These are phyloP conservation scores for Orthosia cruda DNA, from an alignment of 2,888 invertebrate species.

Conservation along the genomic window DNA sequence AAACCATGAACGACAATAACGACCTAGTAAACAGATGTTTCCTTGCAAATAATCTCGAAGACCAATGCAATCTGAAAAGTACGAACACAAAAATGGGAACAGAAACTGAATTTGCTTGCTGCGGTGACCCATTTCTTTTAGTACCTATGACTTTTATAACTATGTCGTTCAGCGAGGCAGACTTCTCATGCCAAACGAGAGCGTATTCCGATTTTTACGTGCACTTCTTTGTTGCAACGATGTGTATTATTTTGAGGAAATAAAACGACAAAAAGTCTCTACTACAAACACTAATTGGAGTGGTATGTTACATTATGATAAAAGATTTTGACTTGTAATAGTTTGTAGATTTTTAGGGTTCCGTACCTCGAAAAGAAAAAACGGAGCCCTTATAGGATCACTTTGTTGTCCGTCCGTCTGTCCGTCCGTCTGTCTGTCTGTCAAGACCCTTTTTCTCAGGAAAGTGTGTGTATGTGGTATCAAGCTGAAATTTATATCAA, in stretches of 20 bases:
- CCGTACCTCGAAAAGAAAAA: too few relatives aligned
- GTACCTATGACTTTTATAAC: constrained; percentile 36
- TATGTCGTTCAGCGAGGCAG: constrained; percentile 28
- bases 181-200: constrained; percentile 11
- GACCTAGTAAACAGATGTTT: background rate
- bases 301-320: too few relatives aligned
- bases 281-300: too few relatives aligned
- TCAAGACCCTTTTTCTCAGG: too few relatives aligned
- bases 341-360: too few relatives aligned
- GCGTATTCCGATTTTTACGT: constrained; percentile 14
- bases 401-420: too few relatives aligned
- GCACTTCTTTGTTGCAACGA: constrained; percentile 10
- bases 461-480: too few relatives aligned
- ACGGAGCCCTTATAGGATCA: too few relatives aligned
- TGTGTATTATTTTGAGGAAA: constrained; percentile 6
- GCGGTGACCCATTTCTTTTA: constrained; percentile 43
- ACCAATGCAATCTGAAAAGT: constrained; percentile 40
- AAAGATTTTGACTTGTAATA: background rate
- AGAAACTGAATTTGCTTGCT: constrained; percentile 38
- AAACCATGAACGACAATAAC: background rate
- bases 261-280: too few relatives aligned
- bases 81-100: constrained; percentile 17
- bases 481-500: too few relatives aligned
- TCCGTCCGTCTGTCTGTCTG: too few relatives aligned
- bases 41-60: constrained; percentile 17